A percentile compares a stretch with the other conserved stretches of the same genome.
Conservation (phyloP, 2,113 vertebrate species). For the Felis catus region F.catus_Fca126_mat1.0 CM031426.1:6774501-6775000, state of each 20-base stretch:
- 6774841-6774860: not conserved
- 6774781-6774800: not conserved
- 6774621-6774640: not conserved
- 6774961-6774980: too few species aligned
- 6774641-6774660: not conserved
- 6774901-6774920: not conserved
- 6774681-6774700: accelerated
- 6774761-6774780: not conserved
- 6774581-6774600: not conserved
- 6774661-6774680: accelerated
- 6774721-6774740: not conserved
- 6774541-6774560: not conserved
- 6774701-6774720: not conserved
- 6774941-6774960: not conserved
- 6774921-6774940: not conserved
- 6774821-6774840: not conserved
- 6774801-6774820: not conserved
- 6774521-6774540: too few species aligned
- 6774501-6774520: too few species aligned
- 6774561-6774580: not conserved
- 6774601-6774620: not conserved
- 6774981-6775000: not conserved
- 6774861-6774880: not conserved
- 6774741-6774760: not conserved
- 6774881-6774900: not conserved